These are phyloP conservation scores for Eristalis pertinax DNA, from an alignment of 2,888 invertebrate species.

Conservation along the genomic window DNA sequence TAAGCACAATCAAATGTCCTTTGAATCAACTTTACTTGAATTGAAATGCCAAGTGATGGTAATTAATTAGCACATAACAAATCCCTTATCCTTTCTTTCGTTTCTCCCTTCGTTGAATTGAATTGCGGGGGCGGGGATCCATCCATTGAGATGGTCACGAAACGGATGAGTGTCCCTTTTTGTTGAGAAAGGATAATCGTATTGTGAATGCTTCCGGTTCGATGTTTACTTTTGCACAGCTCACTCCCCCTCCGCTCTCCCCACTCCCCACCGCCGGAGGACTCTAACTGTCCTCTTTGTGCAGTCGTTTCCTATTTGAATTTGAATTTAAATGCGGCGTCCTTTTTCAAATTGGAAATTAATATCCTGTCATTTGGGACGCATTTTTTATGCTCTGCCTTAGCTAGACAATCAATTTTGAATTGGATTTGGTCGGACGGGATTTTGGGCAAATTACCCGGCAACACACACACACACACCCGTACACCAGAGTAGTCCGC, in stretches of 20 bases:
- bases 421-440: conserved; percentile 27
- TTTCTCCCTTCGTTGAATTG: not conserved
- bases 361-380: conserved; percentile 28
- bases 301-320: conserved; percentile 23
- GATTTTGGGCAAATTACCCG: conserved; percentile 31
- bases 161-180: conserved; percentile 6
- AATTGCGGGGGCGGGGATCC: not conserved
- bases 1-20: conserved; percentile 13
- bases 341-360: conserved; percentile 48
- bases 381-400: conserved; percentile 2
- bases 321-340: conserved; percentile 37
- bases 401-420: conserved; percentile 36
- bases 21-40: conserved; percentile 29
- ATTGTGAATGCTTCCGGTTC: conserved; percentile 20
- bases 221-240: conserved; percentile 27
- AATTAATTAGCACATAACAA: conserved; percentile 40
- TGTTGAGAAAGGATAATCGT: not conserved
- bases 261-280: not conserved
- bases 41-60: conserved; percentile 41
- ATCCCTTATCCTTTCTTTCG: not conserved
- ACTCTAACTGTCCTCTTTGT: not conserved
- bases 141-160: not conserved
- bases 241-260: not conserved
- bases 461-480: not conserved
- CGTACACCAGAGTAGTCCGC: not conserved